phyloP scores from a whole-genome alignment of 1,140 invertebrate genomes.

The Agrilus planipennis region DNA sequence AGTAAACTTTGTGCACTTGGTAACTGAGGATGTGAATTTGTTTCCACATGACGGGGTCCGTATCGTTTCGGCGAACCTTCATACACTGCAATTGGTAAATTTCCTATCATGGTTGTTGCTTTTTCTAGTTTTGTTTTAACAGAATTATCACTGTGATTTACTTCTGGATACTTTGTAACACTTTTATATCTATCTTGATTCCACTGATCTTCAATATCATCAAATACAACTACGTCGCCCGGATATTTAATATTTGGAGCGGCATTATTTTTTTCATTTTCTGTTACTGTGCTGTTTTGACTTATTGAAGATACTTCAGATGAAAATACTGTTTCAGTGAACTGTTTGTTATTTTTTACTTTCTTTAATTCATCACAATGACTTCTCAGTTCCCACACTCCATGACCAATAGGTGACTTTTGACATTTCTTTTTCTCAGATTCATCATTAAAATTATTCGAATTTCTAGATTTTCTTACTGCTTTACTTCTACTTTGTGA shows the following conservation, averaged over 20 bases:
- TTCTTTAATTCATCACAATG: constrained; percentile 42
- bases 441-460: constrained; percentile 35
- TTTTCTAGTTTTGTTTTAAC: constrained; percentile 34
- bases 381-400: constrained; percentile 49
- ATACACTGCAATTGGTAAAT: constrained; percentile 80
- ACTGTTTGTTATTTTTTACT: constrained; percentile 40
- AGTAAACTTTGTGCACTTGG: constrained; percentile 45
- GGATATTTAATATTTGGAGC: constrained; percentile 32
- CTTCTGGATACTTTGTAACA: constrained; percentile 17
- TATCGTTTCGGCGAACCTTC: constrained; percentile 82
- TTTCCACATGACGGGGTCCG: constrained; percentile 41
- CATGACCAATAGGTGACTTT: constrained; percentile 44
- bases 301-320: constrained; percentile 47
- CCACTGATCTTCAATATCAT: constrained; percentile 69
- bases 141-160: constrained; percentile 15
- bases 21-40: constrained; percentile 36
- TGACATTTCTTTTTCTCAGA: constrained; percentile 43
- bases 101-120: constrained; percentile 71
- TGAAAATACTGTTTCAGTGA: constrained; percentile 51
- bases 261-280: constrained; percentile 22
- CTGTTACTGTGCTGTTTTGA: constrained; percentile 10
- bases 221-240: constrained; percentile 67
- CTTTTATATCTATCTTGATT: constrained; percentile 30
- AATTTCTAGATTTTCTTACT: constrained; percentile 53
- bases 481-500: constrained; percentile 73